Evolutionary conservation across 2,797 vertebrate species (phyloP).

Genomic region (Enteromius fasciolatus): DNA sequence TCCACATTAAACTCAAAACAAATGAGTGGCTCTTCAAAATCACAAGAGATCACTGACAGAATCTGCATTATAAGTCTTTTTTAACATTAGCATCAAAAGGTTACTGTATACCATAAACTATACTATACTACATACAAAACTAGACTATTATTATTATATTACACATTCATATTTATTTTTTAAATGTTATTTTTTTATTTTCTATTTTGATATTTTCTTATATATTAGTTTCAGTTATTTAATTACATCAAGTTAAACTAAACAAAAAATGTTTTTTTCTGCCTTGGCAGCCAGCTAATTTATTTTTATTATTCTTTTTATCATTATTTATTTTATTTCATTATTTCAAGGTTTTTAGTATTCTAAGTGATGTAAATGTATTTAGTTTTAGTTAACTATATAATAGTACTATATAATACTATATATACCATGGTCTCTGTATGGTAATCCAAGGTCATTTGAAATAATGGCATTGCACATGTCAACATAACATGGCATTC

Average conservation of each 20-base stretch:
- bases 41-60: conserved; percentile 17
- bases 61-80: not conserved
- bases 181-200: not conserved
- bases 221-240: not conserved
- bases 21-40: conserved; percentile 19
- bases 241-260: not conserved
- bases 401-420: not conserved
- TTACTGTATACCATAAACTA: not conserved
- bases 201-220: not conserved
- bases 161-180: not conserved
- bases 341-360: not conserved
- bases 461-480: not conserved
- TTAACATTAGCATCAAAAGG: not conserved
- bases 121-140: not conserved
- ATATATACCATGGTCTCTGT: not conserved
- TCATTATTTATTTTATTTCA: not conserved
- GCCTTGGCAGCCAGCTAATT: not conserved
- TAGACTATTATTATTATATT: not conserved
- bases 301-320: too few species aligned
- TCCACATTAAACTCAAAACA: conserved; percentile 25
- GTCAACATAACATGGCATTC: not conserved
- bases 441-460: not conserved
- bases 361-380: not conserved
- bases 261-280: not conserved
- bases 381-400: not conserved